phyloP scores from a whole-genome alignment of 2,113 vertebrate genomes.

The Crotalus viridis region DNA sequence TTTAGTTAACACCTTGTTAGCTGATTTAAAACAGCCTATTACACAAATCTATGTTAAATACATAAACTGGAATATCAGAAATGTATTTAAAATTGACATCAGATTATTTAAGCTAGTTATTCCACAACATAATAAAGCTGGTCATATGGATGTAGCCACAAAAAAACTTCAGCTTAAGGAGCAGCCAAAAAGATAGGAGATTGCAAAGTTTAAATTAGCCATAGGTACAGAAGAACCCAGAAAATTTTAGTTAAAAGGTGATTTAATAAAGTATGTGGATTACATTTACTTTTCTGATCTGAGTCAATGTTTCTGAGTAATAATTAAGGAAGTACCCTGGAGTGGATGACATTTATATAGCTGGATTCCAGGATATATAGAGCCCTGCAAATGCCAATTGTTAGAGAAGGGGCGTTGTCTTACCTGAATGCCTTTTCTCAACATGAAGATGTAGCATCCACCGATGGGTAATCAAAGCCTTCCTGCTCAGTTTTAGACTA shows the following conservation, averaged over 20 bases:
- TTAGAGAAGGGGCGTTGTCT: no score
- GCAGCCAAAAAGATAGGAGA: neutral
- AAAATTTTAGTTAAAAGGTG: neutral
- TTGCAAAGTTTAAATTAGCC: neutral
- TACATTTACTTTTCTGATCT: neutral
- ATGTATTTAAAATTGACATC: neutral
- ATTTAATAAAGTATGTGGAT: neutral
- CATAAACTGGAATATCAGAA: neutral
- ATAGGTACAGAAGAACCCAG: neutral
- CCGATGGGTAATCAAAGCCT: no score
- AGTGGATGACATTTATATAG: no score
- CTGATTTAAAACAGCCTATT: neutral
- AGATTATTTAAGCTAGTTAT: neutral
- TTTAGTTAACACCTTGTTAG: neutral
- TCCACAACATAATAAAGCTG: neutral
- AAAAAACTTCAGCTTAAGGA: neutral
- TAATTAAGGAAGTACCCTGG: no score
- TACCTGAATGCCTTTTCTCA: no score
- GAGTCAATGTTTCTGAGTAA: no score
- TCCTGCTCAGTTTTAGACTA: no score
- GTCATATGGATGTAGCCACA: neutral
- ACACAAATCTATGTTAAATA: neutral
- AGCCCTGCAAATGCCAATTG: no score
- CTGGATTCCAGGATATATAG: no score
- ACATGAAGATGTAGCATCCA: no score